Evolutionary conservation across 2,888 invertebrate genomes (phyloP).

Genomic region (Melipona bicolor): DNA sequence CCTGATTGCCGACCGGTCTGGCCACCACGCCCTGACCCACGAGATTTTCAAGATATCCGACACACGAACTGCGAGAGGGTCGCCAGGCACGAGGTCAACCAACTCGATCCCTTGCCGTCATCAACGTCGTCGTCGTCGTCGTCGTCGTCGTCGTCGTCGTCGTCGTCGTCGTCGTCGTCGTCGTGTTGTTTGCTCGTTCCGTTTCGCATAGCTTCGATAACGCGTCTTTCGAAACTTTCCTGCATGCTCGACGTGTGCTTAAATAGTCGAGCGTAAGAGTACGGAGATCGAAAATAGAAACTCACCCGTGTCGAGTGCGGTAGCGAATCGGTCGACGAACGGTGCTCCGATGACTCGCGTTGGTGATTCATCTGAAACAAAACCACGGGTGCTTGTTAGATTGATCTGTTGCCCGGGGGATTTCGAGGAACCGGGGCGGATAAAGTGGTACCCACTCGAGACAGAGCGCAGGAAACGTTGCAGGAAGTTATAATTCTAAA

Average conservation of each 20-base stretch:
- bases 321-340: constrained; percentile 39
- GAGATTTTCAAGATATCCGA: constrained; percentile 73
- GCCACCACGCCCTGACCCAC: constrained; percentile 72
- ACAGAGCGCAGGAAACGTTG: background rate
- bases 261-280: constrained; percentile 35
- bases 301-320: constrained; percentile 51
- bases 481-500: constrained; percentile 11
- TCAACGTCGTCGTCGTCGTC: constrained; percentile 20
- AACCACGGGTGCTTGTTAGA: constrained; percentile 52
- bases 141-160: too few relatives aligned
- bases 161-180: background rate
- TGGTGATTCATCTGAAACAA: constrained; percentile 63
- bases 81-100: constrained; percentile 63
- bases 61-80: constrained; percentile 59
- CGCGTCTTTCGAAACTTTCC: constrained; percentile 41
- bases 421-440: constrained; percentile 12
- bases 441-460: constrained; percentile 21
- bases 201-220: constrained; percentile 27
- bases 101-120: constrained; percentile 63
- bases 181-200: background rate
- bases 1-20: constrained; percentile 59
- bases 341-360: constrained; percentile 42
- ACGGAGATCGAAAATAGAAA: constrained; percentile 45
- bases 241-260: constrained; percentile 33
- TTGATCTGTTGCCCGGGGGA: constrained; percentile 29